Evolutionary conservation across 2,113 vertebrate genomes (phyloP).

Genomic region (Tretioscincus oriximinensis): DNA sequence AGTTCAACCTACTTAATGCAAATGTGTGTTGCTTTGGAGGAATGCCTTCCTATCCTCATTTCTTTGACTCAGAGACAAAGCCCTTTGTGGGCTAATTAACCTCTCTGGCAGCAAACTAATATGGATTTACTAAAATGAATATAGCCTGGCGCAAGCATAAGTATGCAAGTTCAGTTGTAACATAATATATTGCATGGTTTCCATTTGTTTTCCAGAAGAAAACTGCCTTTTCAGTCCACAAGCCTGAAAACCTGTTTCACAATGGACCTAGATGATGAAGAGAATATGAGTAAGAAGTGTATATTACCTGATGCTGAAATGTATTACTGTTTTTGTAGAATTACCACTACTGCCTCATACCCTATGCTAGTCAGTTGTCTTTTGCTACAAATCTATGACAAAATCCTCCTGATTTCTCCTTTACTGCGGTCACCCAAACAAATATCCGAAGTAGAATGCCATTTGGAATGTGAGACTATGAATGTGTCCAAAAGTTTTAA

Average conservation of each 20-base stretch:
- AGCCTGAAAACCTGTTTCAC: conserved; percentile 75
- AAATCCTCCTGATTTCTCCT: background rate
- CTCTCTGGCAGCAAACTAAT: no score
- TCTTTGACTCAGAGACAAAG: no score
- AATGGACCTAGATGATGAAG: conserved; percentile 94
- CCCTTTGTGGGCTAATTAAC: no score
- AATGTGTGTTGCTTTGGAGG: no score
- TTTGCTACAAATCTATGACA: conserved; percentile 9
- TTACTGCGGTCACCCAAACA: background rate
- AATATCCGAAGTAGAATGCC: no score
- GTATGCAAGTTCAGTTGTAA: background rate
- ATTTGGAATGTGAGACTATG: no score
- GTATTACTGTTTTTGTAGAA: background rate
- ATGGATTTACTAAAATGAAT: background rate
- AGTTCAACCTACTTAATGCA: no score
- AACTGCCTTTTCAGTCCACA: conserved; percentile 70
- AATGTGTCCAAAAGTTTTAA: no score
- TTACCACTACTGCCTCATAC: background rate
- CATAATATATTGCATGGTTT: background rate
- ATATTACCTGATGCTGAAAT: conserved; percentile 37
- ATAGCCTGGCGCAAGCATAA: background rate
- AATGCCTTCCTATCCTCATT: no score
- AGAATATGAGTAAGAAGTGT: conserved; percentile 94
- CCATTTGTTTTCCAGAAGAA: conserved; percentile 81
- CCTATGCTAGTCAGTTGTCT: background rate